Evolutionary conservation across 2,888 invertebrate species (phyloP), one percentile per base, ranked within the genome.

Genomic region (Pristionchus entomophagus): DNA sequence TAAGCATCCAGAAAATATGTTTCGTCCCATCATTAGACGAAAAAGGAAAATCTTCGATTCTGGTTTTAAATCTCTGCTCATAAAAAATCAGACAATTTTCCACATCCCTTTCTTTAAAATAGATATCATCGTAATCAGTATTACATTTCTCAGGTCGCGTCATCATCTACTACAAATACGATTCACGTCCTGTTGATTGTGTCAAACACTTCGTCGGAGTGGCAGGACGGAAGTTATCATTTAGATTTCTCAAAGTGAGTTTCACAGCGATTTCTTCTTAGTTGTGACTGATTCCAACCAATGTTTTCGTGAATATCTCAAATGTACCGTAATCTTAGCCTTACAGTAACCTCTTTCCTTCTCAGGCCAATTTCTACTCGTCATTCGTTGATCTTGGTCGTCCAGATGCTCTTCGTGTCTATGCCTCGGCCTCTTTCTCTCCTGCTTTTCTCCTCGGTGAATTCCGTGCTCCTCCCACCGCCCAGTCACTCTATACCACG

Each of bases 131-230:
- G n/a, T n/a, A n/a, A 45, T 45, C 45, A 45, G 45, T 45, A n/a
- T n/a, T n/a, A 35, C 8, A 26, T 19, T 19, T 59, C 53, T 3
- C 80, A 86, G 78, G 86, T 49, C 78, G 80, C 3, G 32, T 80
- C 6, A 17, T 86, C 59, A 26, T 99, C 32, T 99, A 98, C 94
- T 98, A 97, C 94, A 99, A 98, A 94, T 99, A 99, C 93, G 97
- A 97, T 93, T 97, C 97, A 91, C 96, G 96, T 94, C 97, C 98
- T 0, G 97, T 98, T 0, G 99, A 98, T 93, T 99, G 99, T 93
- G 97, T 99, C 0, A 99, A 99, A 94, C 97, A 98, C 90, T 97
- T 99, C 94, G 96, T 96, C 86, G 96, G 97, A 88, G 96, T 96
- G 87, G 96, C 96, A 8, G 96, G 96, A 5, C 88, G 91, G 78